Evolutionary conservation across 2,888 invertebrate genomes (phyloP), one percentile per base, ranked within the genome.

Genomic region (Drosophila austrosaltans): DNA sequence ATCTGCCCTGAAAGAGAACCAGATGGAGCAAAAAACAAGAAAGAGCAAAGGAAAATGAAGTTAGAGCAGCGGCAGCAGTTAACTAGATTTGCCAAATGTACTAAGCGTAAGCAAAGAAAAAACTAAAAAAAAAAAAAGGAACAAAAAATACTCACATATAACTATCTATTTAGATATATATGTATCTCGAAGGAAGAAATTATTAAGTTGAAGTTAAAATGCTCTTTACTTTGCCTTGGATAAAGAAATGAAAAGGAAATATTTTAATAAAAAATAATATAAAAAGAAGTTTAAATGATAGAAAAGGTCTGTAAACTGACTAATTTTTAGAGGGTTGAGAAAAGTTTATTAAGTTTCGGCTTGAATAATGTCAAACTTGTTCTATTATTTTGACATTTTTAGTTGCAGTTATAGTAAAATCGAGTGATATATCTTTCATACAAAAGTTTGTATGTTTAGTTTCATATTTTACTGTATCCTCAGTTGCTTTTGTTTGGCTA

Each of bases 11-110:
- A 22, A 59, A 59, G 60, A 39, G 60, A 48, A 58, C 28, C 16
- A 22, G 67, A 40, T 40, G 42, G 44, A 53, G 66, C 40, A 58
- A 48, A 48, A 25, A 48, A 25, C 48, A 48, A 48, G 48, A 48
- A 48, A 25, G 48, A 48, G 48, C 48, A 48, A 61, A 61, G 30
- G 48, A 61, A 48, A 48, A 58, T 48, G 44, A 30, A 67, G 68
- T 68, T 58, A 57, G 36, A 16, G 60, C 48, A 65, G 57, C 36
- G 57, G 42, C 60, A 66, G 64, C 57, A 72, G 63, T 65, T 77
- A 77, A 77, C 73, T 68, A 57, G 68, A 77, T 76, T 76, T 76
- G 66, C 66, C 69, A 64, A 69, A 67, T 70, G 74, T 63, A 67
- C 58, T 77, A 72, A 40, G 71, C 57, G 56, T 36, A 53, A 59